phyloP scores from a whole-genome alignment of 2,113 vertebrate species.

The Notarius lentiginosus region DNA sequence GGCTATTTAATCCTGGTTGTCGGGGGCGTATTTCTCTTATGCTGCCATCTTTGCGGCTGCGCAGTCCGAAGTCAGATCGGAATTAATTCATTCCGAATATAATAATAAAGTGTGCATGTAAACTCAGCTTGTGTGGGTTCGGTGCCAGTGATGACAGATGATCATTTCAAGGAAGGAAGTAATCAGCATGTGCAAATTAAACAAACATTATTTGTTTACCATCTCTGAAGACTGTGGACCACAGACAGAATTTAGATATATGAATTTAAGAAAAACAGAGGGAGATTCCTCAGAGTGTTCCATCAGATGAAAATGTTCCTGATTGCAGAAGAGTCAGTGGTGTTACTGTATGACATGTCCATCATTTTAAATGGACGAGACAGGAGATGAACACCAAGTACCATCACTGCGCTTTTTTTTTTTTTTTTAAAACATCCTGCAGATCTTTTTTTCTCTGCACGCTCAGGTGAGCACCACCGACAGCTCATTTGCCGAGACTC shows the following conservation, averaged over 20 bases:
- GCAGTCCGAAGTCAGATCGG: too few relatives aligned
- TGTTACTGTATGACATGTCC: not conserved
- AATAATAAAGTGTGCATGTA: too few relatives aligned
- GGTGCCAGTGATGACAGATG: not conserved
- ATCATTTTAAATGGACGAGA: not conserved
- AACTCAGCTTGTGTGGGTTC: not conserved
- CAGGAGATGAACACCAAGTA: not conserved
- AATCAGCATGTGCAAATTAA: not conserved
- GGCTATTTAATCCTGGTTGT: too few relatives aligned
- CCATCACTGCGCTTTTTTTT: not conserved
- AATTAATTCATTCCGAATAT: too few relatives aligned
- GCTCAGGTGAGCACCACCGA: conserved; percentile 6
- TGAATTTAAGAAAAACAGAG: not conserved
- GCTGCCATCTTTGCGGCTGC: too few relatives aligned
- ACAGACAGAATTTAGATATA: not conserved
- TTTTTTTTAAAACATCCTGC: not conserved
- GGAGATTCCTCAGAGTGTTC: not conserved
- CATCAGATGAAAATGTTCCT: not conserved
- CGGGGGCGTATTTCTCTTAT: too few relatives aligned
- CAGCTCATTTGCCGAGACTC: conserved; percentile 11
- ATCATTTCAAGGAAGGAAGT: not conserved
- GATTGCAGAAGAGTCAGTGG: not conserved
- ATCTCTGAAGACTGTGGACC: not conserved
- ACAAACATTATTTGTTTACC: not conserved
- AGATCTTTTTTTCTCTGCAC: not conserved